Conservation (phyloP, 2,113 vertebrate genomes). For the Ciconia maguari region DNA sequence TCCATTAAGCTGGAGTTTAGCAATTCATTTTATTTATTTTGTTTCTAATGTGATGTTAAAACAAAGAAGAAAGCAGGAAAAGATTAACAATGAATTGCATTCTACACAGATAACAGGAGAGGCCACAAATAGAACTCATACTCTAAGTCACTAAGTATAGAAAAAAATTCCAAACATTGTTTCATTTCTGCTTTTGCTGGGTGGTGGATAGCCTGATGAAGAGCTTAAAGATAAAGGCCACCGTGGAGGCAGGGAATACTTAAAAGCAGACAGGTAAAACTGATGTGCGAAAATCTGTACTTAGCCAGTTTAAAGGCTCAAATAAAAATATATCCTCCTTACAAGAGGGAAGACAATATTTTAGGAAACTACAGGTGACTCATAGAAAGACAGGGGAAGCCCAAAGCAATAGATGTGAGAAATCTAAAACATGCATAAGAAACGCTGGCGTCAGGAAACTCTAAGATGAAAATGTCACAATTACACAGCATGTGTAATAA, state of each 20-base stretch:
- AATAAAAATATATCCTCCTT: not conserved
- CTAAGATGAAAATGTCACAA: not conserved
- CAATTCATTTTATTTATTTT: not conserved
- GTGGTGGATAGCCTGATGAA: not conserved
- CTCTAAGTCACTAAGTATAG: not conserved
- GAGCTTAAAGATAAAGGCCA: not conserved
- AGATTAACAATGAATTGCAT: not conserved
- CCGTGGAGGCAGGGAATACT: not conserved
- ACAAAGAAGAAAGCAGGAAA: not conserved
- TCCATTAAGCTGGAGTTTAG: not conserved
- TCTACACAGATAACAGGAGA: not conserved
- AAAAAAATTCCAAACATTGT: not conserved
- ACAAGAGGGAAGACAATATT: not conserved
- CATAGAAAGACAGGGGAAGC: not conserved
- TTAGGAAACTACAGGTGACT: not conserved
- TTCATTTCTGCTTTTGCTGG: not conserved
- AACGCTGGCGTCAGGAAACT: not conserved
- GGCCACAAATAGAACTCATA: not conserved
- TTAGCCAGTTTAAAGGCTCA: not conserved
- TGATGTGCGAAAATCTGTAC: not conserved
- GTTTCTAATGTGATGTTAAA: not conserved
- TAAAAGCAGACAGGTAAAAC: not conserved
- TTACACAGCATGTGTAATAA: not conserved
- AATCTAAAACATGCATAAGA: not conserved
- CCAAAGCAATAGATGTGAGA: not conserved